Percentiles rank a stretch among this genome's conserved stretches.
Evolutionary conservation across 2,797 vertebrate species (phyloP).

Genomic region (Sylvia borin): DNA sequence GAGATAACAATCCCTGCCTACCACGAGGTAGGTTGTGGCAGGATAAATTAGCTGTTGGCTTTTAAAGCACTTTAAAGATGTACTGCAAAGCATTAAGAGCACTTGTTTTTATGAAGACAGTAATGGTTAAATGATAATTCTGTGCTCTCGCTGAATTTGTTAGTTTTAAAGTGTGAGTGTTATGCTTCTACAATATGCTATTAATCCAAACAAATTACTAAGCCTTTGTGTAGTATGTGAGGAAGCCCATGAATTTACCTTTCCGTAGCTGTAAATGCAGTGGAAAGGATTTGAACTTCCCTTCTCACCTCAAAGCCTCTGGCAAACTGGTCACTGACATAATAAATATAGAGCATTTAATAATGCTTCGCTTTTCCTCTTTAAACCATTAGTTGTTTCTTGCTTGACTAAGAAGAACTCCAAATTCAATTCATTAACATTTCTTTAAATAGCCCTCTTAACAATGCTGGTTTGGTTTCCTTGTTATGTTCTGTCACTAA

Average conservation of each 20-base stretch:
- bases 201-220: conserved; percentile 72
- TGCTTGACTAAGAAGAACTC: conserved; percentile 74
- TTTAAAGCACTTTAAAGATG: conserved; percentile 65
- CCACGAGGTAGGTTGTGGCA: conserved; percentile 23
- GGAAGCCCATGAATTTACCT: conserved; percentile 61
- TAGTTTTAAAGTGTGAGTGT: conserved; percentile 69
- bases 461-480: conserved; percentile 63
- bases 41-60: conserved; percentile 66
- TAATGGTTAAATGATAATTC: conserved; percentile 73
- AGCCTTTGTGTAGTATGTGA: conserved; percentile 41
- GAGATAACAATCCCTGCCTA: conserved; percentile 35
- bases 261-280: conserved; percentile 60
- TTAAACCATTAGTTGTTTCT: conserved; percentile 76
- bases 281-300: conserved; percentile 60
- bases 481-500: conserved; percentile 68
- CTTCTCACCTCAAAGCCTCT: conserved; percentile 76
- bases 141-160: conserved; percentile 63
- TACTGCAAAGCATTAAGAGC: conserved; percentile 68
- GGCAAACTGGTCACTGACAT: conserved; percentile 78
- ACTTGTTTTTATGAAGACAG: conserved; percentile 67
- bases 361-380: conserved; percentile 76
- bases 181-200: conserved; percentile 60
- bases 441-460: conserved; percentile 77
- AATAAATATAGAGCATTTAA: conserved; percentile 79
- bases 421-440: conserved; percentile 75